Percentiles rank a stretch among this genome's conserved stretches.
Evolutionary conservation across 1,140 invertebrate genomes (phyloP).

Genomic region (Oedothorax gibbosus): DNA sequence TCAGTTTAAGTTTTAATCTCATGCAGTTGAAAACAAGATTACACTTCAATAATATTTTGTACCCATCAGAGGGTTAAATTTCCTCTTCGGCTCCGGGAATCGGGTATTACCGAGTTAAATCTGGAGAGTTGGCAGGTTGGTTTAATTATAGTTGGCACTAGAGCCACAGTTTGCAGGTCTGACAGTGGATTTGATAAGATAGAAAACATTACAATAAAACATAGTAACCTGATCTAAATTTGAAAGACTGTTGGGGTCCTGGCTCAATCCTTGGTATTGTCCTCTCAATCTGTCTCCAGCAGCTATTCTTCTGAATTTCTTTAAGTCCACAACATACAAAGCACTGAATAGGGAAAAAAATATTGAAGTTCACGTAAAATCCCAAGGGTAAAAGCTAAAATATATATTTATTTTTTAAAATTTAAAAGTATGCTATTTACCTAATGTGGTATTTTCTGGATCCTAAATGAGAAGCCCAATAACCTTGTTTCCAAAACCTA

Average conservation of each 20-base stretch:
- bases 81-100: no score
- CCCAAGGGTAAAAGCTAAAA: not conserved
- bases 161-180: no score
- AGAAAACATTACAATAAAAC: not conserved
- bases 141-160: no score
- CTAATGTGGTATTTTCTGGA: slow-evolving; percentile 95
- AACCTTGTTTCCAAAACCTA: slow-evolving; percentile 97
- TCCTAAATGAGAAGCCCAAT: slow-evolving; percentile 98
- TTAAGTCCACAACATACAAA: slow-evolving; percentile 96
- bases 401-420: not conserved
- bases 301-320: slow-evolving; percentile 95
- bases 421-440: slow-evolving; percentile 62
- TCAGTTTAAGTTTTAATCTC: no score
- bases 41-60: no score
- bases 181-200: not conserved
- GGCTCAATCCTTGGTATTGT: slow-evolving; percentile 95
- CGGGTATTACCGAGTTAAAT: no score
- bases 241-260: slow-evolving; percentile 96
- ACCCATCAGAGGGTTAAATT: no score
- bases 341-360: slow-evolving; percentile 74
- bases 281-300: slow-evolving; percentile 96
- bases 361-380: not conserved
- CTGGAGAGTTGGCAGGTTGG: no score
- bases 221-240: slow-evolving; percentile 85
- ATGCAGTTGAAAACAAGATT: no score